These are phyloP conservation scores for Aplochiton taeniatus DNA, from an alignment of 2,797 vertebrate species.

Conservation along the genomic window DNA sequence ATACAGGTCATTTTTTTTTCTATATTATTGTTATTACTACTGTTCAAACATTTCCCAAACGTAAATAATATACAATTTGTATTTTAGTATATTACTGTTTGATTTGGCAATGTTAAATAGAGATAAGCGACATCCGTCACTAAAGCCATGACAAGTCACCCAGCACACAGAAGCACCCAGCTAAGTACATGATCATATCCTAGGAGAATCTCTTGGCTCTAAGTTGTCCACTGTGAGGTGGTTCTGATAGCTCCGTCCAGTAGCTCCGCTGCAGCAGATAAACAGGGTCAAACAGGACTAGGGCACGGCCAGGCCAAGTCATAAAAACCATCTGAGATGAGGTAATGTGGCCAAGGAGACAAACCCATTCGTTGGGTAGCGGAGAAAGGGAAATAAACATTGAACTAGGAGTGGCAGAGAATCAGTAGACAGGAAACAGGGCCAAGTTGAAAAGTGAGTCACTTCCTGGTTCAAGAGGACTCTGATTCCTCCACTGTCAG, in stretches of 20 bases:
- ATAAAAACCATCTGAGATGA: slow-evolving; percentile 25
- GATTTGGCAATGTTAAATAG: too few relatives aligned
- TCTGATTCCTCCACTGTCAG: slow-evolving; percentile 25
- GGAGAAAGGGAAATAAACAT: slow-evolving; percentile 62
- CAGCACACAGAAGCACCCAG: not conserved
- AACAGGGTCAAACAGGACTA: slow-evolving; percentile 26
- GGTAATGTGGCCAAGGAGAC: slow-evolving; percentile 33
- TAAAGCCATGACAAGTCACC: too few relatives aligned
- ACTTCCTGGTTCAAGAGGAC: slow-evolving; percentile 69
- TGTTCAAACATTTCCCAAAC: too few relatives aligned
- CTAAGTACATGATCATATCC: not conserved
- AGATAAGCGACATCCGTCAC: too few relatives aligned
- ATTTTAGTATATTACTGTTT: too few relatives aligned
- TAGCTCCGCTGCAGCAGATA: slow-evolving; percentile 13
- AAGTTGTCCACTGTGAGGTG: not conserved
- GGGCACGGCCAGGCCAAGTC: slow-evolving; percentile 20
- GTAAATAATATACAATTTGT: too few relatives aligned
- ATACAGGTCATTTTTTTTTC: too few relatives aligned
- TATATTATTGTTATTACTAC: too few relatives aligned
- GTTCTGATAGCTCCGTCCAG: slow-evolving; percentile 9
- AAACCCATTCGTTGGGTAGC: slow-evolving; percentile 21
- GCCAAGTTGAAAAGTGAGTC: slow-evolving; percentile 69
- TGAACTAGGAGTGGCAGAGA: slow-evolving; percentile 62
- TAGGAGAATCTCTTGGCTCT: not conserved
- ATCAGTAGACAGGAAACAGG: slow-evolving; percentile 70